Base-by-base conservation (phyloP, 2,888 invertebrate genomes). In the Plemyria rubiginata region DNA sequence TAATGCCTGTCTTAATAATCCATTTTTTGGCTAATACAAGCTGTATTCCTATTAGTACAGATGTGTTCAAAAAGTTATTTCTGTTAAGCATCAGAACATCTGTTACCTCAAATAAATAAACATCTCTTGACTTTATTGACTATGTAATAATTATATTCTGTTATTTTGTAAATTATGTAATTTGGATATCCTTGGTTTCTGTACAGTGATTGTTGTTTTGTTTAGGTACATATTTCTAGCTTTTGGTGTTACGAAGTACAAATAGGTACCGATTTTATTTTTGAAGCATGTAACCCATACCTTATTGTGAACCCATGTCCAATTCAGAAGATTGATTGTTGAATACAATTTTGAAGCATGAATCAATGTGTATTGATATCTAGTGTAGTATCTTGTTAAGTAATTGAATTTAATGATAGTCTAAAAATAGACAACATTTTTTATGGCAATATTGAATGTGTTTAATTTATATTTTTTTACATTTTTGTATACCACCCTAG, bases 11-110 rank as follows among this genome's bases (percentile, higher is more conserved):
- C 61, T 77, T 71, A 74, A 81, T 74, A 74, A 75, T 77, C 68
- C 68, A 50, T 74, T 70, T 74, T 70, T 66, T 56, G 68, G 66
- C 1, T 70, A 70, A 70, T 77, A 75, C 73, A 60, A 72, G 72
- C 69, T 54, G 67, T 70, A 68, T 48, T 38, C 51, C 22, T 49
- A 48, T 60, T 57, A 52, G 49, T 58, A 83, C 80, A 86, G 87
- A 88, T 86, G 81, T 88, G 88, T 76, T 79, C 71, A 69, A 71
- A 74, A 78, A 74, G 70, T 77, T 82, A 80, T 78, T 77, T 74
- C 75, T 79, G 75, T 71, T 72, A 67, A 66, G 62, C 68, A 67
- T 67, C 70, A 60, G 62, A 66, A 67, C 68, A 82, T 85, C 68
- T 88, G 86, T 82, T 84, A 72, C 75, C 72, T 79, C 65, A 65